These are phyloP conservation scores for Cavia aperea DNA, from an alignment of 2,113 vertebrate genomes.

Conservation along the genomic window DNA sequence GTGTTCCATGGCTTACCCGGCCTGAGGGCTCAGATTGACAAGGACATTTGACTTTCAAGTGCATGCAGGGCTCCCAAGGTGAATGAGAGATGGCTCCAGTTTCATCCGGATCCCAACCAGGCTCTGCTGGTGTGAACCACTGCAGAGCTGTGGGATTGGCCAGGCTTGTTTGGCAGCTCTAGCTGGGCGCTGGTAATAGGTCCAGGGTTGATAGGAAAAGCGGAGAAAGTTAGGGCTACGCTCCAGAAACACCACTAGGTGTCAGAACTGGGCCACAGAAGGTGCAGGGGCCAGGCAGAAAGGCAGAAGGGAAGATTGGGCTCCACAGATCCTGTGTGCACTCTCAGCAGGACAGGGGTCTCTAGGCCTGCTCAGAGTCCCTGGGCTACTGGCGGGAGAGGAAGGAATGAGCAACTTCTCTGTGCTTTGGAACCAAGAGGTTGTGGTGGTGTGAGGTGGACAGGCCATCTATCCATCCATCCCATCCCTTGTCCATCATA, in stretches of 20 bases:
- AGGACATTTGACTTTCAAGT: not conserved
- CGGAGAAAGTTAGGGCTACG: not conserved
- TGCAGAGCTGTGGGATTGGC: not conserved
- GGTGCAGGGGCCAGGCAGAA: not conserved
- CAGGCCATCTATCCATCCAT: not conserved
- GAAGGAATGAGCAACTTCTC: not conserved
- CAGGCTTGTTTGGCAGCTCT: slow-evolving; percentile 44
- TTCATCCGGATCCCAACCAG: not conserved
- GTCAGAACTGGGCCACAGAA: slow-evolving; percentile 29
- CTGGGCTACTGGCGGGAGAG: not conserved
- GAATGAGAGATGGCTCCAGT: not conserved
- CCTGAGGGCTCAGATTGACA: not conserved
- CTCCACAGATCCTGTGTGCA: fast-evolving
- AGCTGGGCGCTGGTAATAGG: not conserved
- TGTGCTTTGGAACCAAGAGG: not conserved
- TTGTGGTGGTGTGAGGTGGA: not conserved
- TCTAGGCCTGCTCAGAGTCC: not conserved
- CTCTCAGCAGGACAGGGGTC: not conserved
- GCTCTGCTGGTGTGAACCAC: not conserved
- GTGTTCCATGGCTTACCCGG: not conserved
- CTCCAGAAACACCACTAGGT: slow-evolving; percentile 26
- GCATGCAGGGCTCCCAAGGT: not conserved
- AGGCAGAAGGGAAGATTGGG: not conserved
- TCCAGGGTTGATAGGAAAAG: not conserved
- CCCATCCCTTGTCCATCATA: too few species aligned